Percentiles rank a stretch among this genome's conserved stretches.
These are phyloP conservation scores for Drosophila algonquin DNA, from an alignment of 2,888 invertebrate genomes.

Conservation along the genomic window DNA sequence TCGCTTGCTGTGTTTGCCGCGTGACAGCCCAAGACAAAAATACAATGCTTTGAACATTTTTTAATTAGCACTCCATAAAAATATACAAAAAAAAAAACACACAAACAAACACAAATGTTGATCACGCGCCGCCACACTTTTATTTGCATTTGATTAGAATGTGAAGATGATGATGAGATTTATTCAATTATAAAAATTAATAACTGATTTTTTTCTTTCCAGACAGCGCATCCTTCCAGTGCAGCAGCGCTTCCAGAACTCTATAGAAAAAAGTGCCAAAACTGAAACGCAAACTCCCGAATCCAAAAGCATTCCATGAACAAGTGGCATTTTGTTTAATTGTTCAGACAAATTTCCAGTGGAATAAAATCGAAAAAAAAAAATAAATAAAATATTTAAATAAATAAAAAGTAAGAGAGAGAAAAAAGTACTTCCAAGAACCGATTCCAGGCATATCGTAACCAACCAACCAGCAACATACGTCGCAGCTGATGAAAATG, in stretches of 20 bases:
- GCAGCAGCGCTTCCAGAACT: constrained; percentile 34
- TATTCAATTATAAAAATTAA: constrained; percentile 24
- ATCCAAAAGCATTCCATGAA: constrained; percentile 29
- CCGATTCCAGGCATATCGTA: background rate
- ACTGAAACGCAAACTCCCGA: constrained; percentile 5
- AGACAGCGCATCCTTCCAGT: constrained; percentile 43
- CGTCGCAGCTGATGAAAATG: constrained; percentile 83
- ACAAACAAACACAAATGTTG: constrained; percentile 14
- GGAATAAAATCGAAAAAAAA: constrained; percentile 9
- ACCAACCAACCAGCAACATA: constrained; percentile 44
- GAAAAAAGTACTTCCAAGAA: background rate
- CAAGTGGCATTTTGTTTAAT: background rate
- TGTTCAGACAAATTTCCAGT: constrained; percentile 1
- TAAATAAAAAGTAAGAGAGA: background rate
- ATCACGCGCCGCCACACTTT: constrained; percentile 35
- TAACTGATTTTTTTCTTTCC: constrained; percentile 2
- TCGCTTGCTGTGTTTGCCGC: constrained; percentile 3
- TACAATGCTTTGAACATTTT: constrained; percentile 21
- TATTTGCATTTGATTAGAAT: constrained; percentile 49
- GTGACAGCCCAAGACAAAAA: constrained; percentile 24
- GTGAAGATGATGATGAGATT: background rate
- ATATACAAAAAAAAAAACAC: constrained; percentile 9
- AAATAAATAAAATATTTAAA: background rate
- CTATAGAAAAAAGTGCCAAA: constrained; percentile 32
- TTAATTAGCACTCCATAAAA: constrained; percentile 37